These are phyloP conservation scores for Idaea straminata DNA, from an alignment of 2,888 invertebrate genomes.

Conservation along the genomic window DNA sequence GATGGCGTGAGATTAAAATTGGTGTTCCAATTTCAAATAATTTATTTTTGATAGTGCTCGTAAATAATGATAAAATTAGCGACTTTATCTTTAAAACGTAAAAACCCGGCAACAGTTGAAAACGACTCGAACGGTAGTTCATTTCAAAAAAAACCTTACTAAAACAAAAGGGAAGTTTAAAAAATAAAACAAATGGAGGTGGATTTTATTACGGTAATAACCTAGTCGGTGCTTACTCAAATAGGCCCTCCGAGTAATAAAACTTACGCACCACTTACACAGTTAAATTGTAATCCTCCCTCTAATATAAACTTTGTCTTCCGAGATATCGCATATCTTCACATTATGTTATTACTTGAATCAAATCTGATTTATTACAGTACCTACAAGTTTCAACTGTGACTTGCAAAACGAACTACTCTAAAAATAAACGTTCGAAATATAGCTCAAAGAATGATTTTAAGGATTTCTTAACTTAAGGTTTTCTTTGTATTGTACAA, in stretches of 20 bases:
- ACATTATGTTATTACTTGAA: conserved; percentile 11
- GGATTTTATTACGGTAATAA: conserved; percentile 30
- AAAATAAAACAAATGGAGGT: conserved; percentile 28
- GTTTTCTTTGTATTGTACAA: too few species aligned
- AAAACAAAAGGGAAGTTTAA: conserved; percentile 19
- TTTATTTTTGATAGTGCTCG: background rate
- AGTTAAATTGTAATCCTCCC: conserved; percentile 25
- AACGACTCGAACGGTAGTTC: background rate
- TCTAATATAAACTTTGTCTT: conserved; percentile 31
- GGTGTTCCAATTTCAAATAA: background rate
- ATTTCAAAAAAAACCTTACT: background rate
- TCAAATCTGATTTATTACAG: conserved; percentile 1
- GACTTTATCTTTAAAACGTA: background rate
- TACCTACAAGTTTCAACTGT: background rate
- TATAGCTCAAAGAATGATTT: too few species aligned
- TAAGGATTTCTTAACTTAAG: too few species aligned
- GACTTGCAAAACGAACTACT: too few species aligned
- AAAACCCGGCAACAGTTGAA: background rate
- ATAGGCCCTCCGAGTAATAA: conserved; percentile 26
- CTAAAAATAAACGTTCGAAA: too few species aligned
- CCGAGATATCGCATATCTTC: conserved; percentile 21
- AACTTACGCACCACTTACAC: conserved; percentile 31
- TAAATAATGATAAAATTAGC: conserved; percentile 1
- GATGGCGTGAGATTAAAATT: conserved; percentile 2
- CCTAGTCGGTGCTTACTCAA: conserved; percentile 26